These are phyloP conservation scores for Paratilapia polleni DNA, from an alignment of 2,113 vertebrate species.

Conservation along the genomic window DNA sequence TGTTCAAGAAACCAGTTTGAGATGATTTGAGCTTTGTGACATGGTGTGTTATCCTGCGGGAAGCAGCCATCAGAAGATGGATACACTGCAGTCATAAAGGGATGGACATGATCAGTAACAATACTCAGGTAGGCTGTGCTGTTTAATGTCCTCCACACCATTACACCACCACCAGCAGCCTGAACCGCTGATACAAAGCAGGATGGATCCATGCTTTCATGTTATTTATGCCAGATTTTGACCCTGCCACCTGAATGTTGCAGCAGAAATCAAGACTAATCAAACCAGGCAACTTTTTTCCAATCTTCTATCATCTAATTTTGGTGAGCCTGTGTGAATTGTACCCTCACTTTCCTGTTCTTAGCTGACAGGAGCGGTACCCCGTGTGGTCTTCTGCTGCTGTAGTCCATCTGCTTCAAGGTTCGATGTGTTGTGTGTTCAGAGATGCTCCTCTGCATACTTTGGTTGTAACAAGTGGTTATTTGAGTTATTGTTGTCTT, in stretches of 20 bases:
- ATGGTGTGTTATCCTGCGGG: no score
- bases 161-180: background rate
- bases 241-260: background rate
- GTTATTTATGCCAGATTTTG: background rate
- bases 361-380: no score
- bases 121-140: background rate
- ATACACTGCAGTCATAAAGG: background rate
- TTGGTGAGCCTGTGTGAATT: no score
- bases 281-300: no score
- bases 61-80: no score
- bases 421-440: no score
- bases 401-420: background rate
- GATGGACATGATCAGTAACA: background rate
- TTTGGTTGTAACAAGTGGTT: background rate
- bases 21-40: no score
- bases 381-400: background rate
- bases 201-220: no score
- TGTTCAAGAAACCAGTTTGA: no score
- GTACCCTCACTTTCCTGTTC: no score
- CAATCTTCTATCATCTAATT: no score
- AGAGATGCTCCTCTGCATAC: background rate
- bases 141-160: background rate
- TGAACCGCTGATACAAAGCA: background rate
- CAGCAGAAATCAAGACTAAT: background rate
- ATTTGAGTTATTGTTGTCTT: background rate